Evolutionary conservation across 2,113 vertebrate genomes (phyloP).

Genomic region (Nibea coibor): DNA sequence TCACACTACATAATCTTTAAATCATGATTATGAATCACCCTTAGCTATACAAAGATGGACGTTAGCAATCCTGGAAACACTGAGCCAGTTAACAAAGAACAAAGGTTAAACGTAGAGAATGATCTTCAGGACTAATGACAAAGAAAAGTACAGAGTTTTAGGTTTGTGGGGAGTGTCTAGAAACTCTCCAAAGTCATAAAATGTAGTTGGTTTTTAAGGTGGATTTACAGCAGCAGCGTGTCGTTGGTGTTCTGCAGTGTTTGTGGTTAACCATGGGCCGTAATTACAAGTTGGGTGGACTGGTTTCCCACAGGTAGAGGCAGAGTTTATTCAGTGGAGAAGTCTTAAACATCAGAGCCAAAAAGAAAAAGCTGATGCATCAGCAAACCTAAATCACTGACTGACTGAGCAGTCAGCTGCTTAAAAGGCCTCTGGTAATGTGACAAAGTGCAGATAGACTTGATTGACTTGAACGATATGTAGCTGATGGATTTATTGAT

Average conservation of each 20-base stretch:
- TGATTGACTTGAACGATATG: not conserved
- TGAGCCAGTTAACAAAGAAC: not conserved
- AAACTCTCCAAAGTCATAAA: slow-evolving; percentile 15
- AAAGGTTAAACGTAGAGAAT: not conserved
- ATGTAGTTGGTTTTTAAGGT: slow-evolving; percentile 23
- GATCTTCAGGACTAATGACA: not conserved
- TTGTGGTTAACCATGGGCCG: slow-evolving; percentile 53
- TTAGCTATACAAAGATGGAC: not conserved
- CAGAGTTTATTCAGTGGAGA: slow-evolving; percentile 22
- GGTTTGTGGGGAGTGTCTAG: not conserved
- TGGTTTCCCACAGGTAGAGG: slow-evolving; percentile 55
- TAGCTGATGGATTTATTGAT: not conserved
- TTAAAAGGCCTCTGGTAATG: not conserved
- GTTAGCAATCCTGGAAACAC: not conserved
- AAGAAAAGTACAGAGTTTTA: not conserved
- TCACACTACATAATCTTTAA: slow-evolving; percentile 5
- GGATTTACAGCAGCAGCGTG: slow-evolving; percentile 25
- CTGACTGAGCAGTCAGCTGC: slow-evolving; percentile 14
- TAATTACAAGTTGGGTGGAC: slow-evolving; percentile 30
- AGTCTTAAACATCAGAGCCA: slow-evolving; percentile 22
- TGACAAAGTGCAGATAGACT: not conserved
- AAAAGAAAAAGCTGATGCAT: slow-evolving; percentile 18
- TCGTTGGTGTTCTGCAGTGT: slow-evolving; percentile 5
- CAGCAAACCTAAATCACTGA: slow-evolving; percentile 27
- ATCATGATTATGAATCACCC: not conserved